Conservation (phyloP, 2,797 vertebrate species). For the Hypotaenidia philippensis region DNA sequence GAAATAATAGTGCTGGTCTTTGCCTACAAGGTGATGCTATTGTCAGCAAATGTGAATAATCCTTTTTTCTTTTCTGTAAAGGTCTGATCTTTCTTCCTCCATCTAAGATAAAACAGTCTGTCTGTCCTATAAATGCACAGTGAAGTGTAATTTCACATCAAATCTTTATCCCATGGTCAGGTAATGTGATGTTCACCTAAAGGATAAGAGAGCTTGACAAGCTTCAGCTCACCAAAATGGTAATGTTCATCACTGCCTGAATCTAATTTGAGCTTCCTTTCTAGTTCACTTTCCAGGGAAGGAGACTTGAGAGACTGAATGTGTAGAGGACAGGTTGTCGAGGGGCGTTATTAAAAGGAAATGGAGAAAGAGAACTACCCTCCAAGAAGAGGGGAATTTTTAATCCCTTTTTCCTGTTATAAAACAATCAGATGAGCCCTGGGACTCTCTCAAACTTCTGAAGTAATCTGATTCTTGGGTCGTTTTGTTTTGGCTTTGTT, state of each 20-base stretch:
- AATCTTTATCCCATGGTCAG: conserved; percentile 2
- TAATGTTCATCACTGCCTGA: conserved; percentile 57
- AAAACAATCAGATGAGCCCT: background rate
- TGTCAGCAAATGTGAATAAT: conserved; percentile 30
- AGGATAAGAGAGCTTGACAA: conserved; percentile 53
- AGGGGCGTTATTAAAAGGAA: background rate
- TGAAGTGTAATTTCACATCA: conserved; percentile 65
- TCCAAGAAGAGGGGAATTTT: background rate
- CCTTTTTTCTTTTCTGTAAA: conserved; percentile 17
- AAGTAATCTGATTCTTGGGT: background rate
- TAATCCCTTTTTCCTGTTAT: background rate
- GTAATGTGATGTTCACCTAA: conserved; percentile 40
- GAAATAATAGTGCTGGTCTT: background rate
- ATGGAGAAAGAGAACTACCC: background rate
- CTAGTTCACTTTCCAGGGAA: background rate
- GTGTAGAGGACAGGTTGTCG: background rate
- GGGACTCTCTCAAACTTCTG: background rate
- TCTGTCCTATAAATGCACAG: conserved; percentile 57
- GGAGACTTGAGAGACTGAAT: background rate
- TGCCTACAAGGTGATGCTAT: conserved; percentile 10
- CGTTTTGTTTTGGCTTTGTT: background rate
- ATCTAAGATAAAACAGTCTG: conserved; percentile 34
- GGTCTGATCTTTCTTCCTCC: conserved; percentile 27
- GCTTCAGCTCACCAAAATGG: conserved; percentile 58
- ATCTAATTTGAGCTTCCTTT: conserved; percentile 51